Evolutionary conservation across 2,797 vertebrate species (phyloP), one percentile per base, ranked within the genome.

Genomic region (Manis pentadactyla): DNA sequence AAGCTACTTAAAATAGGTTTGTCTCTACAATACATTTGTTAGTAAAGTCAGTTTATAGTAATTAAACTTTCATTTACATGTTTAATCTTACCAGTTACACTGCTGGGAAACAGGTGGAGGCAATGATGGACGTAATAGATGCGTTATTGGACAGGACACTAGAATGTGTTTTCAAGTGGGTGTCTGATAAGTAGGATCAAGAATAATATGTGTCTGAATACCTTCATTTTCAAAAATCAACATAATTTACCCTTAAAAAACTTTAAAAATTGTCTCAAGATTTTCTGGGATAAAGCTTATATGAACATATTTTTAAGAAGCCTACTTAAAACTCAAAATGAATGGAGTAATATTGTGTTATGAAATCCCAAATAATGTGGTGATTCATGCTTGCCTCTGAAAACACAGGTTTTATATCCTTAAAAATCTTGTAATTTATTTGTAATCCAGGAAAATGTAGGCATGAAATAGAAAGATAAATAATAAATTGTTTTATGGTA

Each of bases 41-140:
- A 25, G 4, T 73, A 89, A 90, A 86, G 37, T 53, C 15, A 88
- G 29, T 71, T 88, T 71, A 31, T 82, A 51, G 66, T 53, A 68
- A 42, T 95, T 87, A 78, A 63, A n/a, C 15, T 51, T 86, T 81
- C 69, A 85, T 86, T 64, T 94, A 14, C 23, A n/a, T 64, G 13
- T 66, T 84, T 73, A 73, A 13, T 63, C 29, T 74, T 63, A 34
- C 4, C 17, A 17, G 11, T 34, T 68, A 10, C 4, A 13, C 15
- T 59, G 34, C 4, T 49, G 7, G 91, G 14, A 59, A 25, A 14
- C 39, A 82, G 27, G 15, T 42, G 7, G 13, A 3, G 7, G 14
- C 42, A 66, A 23, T 15, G 61, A 39, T 49, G 18, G 5, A 23
- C 17, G n/a, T 57, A 66, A 29, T 2, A 51, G 31, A 55, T 63